Percentiles rank a stretch among this genome's conserved stretches.
Evolutionary conservation across 1,140 invertebrate genomes (phyloP).

Genomic region (Polypedilum pembai): DNA sequence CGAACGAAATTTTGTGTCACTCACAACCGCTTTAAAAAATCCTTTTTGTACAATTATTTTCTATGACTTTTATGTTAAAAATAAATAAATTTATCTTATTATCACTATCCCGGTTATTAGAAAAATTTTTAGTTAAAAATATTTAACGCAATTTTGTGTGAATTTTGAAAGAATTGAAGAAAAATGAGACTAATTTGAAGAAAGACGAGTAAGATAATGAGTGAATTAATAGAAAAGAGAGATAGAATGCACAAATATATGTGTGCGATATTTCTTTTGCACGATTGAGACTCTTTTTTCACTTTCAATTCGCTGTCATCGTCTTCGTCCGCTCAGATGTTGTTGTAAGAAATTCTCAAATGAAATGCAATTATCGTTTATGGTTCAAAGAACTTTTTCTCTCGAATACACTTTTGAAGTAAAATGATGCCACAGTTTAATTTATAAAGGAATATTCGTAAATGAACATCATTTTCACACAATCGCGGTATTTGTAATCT

Average conservation of each 20-base stretch:
- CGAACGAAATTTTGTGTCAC: too few species aligned
- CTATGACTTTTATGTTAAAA: too few species aligned
- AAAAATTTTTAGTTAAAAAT: too few species aligned
- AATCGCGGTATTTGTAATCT: not conserved
- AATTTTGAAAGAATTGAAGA: not conserved
- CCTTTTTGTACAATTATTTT: too few species aligned
- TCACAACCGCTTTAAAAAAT: too few species aligned
- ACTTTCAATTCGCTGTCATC: too few species aligned
- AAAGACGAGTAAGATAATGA: not conserved
- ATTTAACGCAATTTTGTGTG: too few species aligned
- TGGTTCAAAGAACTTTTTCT: not conserved
- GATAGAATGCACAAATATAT: not conserved
- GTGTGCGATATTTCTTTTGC: not conserved
- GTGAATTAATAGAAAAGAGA: not conserved
- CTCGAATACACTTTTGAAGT: not conserved
- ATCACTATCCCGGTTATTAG: too few species aligned
- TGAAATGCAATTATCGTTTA: not conserved
- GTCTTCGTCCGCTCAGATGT: not conserved
- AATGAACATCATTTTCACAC: not conserved
- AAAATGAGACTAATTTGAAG: not conserved
- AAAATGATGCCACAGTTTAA: too few species aligned
- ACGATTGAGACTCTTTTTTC: not conserved
- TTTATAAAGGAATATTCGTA: not conserved
- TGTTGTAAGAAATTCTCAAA: not conserved
- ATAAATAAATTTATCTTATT: too few species aligned